phyloP scores from a whole-genome alignment of 1,140 invertebrate genomes.

The Halictus rubicundus region DNA sequence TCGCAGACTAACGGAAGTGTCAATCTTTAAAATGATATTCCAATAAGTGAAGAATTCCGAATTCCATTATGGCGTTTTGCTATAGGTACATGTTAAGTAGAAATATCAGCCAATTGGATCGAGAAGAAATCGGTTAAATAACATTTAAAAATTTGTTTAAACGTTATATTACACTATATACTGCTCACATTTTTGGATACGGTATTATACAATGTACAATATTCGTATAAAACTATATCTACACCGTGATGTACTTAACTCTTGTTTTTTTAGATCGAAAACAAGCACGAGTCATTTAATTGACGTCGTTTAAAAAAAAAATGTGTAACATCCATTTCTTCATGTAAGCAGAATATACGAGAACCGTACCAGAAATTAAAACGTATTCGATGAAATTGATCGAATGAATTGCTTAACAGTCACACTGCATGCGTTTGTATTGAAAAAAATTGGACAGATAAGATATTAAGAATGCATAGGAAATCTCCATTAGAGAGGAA shows the following conservation, averaged over 20 bases:
- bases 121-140: background rate
- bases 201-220: background rate
- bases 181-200: background rate
- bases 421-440: background rate
- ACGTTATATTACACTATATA: background rate
- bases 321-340: background rate
- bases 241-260: background rate
- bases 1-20: background rate
- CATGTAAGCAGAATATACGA: background rate
- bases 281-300: background rate
- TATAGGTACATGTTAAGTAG: background rate
- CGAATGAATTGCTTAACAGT: background rate
- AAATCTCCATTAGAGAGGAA: background rate
- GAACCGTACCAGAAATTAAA: background rate
- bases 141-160: background rate
- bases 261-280: background rate
- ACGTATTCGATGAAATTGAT: background rate
- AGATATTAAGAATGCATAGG: background rate
- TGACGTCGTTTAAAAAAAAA: background rate
- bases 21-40: background rate
- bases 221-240: slow-evolving; percentile 6
- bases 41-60: background rate
- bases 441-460: background rate
- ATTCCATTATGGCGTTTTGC: background rate
- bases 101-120: background rate